phyloP scores from a whole-genome alignment of 2,888 invertebrate genomes.

The Phymatocera aterrima region DNA sequence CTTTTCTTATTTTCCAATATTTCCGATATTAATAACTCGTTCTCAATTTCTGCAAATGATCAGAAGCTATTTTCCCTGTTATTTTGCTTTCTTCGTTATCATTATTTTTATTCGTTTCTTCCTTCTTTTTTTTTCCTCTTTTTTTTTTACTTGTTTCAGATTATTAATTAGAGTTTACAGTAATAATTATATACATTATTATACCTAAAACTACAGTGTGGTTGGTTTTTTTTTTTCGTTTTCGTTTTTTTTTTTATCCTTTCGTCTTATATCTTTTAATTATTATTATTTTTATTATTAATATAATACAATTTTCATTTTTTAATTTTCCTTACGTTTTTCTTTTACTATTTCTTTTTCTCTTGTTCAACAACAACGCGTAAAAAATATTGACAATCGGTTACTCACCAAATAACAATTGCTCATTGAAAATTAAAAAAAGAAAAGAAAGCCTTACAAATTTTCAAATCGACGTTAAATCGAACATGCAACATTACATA shows the following conservation, averaged over 20 bases:
- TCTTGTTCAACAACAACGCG: constrained; percentile 47
- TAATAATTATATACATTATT: constrained; percentile 71
- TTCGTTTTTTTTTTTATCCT: constrained; percentile 33
- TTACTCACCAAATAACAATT: constrained; percentile 41
- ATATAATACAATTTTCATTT: constrained; percentile 40
- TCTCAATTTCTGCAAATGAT: neutral
- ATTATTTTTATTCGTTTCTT: neutral
- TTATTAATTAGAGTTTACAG: constrained; percentile 61
- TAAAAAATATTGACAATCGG: constrained; percentile 40
- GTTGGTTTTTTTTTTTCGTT: constrained; percentile 53
- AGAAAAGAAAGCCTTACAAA: neutral
- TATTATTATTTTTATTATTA: constrained; percentile 46
- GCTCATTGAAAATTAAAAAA: neutral
- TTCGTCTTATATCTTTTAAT: constrained; percentile 48
- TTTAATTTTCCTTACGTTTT: constrained; percentile 50
- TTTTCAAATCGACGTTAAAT: neutral
- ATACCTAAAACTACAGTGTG: constrained; percentile 67
- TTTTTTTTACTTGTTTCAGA: constrained; percentile 35
- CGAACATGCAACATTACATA: neutral
- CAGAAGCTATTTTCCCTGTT: too few species aligned
- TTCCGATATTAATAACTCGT: constrained; percentile 14
- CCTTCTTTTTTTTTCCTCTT: constrained; percentile 21
- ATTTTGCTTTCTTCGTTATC: constrained; percentile 39
- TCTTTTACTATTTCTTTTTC: constrained; percentile 10
- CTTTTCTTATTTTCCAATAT: constrained; percentile 28